Evolutionary conservation across 2,113 vertebrate species (phyloP).

Genomic region (Puma concolor): DNA sequence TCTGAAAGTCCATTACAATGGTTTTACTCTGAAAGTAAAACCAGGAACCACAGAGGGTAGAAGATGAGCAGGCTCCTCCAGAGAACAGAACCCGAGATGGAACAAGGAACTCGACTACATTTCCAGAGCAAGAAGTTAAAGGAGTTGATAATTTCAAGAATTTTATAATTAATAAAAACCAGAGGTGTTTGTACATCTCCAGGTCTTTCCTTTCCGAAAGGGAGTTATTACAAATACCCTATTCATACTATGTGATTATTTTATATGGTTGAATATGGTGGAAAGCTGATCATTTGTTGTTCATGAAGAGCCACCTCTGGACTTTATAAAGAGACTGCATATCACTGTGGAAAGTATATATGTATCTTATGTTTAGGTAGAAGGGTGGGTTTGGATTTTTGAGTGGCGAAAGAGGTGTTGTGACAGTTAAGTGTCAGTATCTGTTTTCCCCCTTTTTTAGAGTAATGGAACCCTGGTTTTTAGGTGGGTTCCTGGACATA

Average conservation of each 20-base stretch:
- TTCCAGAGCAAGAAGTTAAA: neutral
- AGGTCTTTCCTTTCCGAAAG: neutral
- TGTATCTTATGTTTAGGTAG: neutral
- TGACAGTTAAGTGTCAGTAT: neutral
- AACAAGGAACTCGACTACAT: neutral
- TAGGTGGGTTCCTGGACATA: neutral
- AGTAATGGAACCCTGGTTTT: neutral
- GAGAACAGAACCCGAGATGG: neutral
- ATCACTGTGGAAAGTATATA: neutral
- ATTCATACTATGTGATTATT: neutral
- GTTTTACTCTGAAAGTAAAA: neutral
- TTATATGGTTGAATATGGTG: neutral
- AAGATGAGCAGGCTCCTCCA: neutral
- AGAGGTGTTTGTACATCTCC: neutral
- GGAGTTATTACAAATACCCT: neutral
- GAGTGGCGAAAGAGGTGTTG: neutral
- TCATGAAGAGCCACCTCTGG: neutral
- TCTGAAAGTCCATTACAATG: neutral
- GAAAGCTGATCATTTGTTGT: neutral
- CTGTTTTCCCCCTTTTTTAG: neutral
- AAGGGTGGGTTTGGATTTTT: neutral
- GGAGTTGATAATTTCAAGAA: neutral
- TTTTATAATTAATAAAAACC: neutral
- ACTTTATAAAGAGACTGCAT: neutral
- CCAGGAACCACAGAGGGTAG: neutral